These are phyloP conservation scores for Numida meleagris DNA, from an alignment of 2,113 vertebrate genomes.

Conservation along the genomic window DNA sequence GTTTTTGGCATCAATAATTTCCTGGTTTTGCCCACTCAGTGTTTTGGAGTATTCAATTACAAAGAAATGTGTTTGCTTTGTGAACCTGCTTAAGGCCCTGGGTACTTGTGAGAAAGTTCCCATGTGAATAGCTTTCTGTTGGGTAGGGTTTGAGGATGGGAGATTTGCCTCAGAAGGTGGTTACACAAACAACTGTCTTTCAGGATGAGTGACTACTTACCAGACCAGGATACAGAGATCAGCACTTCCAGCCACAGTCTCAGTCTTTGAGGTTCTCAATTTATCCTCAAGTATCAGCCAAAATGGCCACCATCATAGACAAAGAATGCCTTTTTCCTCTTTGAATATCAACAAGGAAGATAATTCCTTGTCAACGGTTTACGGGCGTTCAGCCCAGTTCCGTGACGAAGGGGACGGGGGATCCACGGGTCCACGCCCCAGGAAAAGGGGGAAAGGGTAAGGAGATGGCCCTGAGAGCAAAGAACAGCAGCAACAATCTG, in stretches of 20 bases:
- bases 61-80: neutral
- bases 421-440: too few species aligned
- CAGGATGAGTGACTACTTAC: neutral
- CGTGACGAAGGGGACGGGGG: too few species aligned
- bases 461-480: too few species aligned
- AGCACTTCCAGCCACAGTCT: neutral
- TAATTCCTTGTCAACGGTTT: too few species aligned
- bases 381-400: too few species aligned
- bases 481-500: too few species aligned
- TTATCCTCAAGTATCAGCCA: neutral
- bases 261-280: neutral
- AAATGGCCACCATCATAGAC: neutral
- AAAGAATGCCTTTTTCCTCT: fast-evolving
- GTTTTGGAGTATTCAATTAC: neutral
- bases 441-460: too few species aligned
- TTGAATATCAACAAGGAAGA: neutral
- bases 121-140: neutral
- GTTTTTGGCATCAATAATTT: neutral
- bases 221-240: neutral
- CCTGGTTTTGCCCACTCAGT: neutral
- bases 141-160: neutral
- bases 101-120: neutral
- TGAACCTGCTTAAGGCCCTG: neutral
- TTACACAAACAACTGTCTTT: neutral
- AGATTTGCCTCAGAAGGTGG: neutral